Conservation (phyloP, 2,888 invertebrate genomes). For the Lithosia quadra region DNA sequence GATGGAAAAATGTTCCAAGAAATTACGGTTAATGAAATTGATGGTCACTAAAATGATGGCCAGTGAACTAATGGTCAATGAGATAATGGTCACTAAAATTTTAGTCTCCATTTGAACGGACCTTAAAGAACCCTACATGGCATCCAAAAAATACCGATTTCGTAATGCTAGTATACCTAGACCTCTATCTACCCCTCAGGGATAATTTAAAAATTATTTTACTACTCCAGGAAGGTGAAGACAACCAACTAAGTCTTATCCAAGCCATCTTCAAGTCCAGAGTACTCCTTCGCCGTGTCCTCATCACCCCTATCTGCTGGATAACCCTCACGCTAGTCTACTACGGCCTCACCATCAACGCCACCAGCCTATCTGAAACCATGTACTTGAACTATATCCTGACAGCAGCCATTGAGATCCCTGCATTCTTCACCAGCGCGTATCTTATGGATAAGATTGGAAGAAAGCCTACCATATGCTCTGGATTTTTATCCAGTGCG, state of each 20-base stretch:
- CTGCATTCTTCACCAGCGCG: slow-evolving; percentile 87
- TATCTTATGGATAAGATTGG: slow-evolving; percentile 86
- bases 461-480: slow-evolving; percentile 87
- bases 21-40: neutral
- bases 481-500: slow-evolving; percentile 88
- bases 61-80: too few relatives aligned
- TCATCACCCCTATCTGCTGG: slow-evolving; percentile 92
- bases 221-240: slow-evolving; percentile 16
- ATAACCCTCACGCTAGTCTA: slow-evolving; percentile 93
- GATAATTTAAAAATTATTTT: neutral
- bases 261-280: slow-evolving; percentile 79
- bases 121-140: too few relatives aligned
- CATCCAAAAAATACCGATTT: too few relatives aligned
- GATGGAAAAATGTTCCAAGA: too few relatives aligned
- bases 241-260: slow-evolving; percentile 41
- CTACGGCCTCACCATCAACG: slow-evolving; percentile 92
- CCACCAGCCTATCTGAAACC: slow-evolving; percentile 90
- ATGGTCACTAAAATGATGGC: neutral
- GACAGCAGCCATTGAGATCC: slow-evolving; percentile 89
- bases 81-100: too few relatives aligned
- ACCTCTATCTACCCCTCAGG: too few relatives aligned
- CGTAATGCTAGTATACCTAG: too few relatives aligned
- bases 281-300: slow-evolving; percentile 84
- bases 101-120: too few relatives aligned
- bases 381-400: slow-evolving; percentile 91